Evolutionary conservation across 1,140 invertebrate genomes (phyloP), one percentile per base, ranked within the genome.

Genomic region (Brachionus rubens): DNA sequence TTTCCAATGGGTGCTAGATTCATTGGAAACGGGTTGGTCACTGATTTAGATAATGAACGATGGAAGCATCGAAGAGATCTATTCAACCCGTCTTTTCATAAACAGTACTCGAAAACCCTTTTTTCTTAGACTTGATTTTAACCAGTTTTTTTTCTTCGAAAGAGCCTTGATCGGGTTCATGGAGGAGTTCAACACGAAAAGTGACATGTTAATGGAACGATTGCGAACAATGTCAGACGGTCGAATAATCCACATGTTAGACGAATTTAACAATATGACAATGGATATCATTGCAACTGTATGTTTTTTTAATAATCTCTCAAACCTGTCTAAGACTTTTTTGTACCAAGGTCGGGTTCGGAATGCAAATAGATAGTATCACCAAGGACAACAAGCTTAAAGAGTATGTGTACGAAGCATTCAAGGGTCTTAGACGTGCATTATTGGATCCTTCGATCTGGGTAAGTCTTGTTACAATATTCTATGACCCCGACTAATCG

Each of bases 231-330:
- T 36, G 36, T 19, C 68, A 0, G 46, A 72, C 6, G 33, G 40
- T 2, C 5, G 50, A 24, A 33, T 36, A 1, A 19, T 72, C 28
- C 19, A 10, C 4, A 33, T 72, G 19, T 54, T 72, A 12, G 30
- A 48, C 43, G 68, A 72, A 28, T 47, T 48, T 5, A 72, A 72
- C 41, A 72, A 72, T 7, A 40, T 72, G 43, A 54, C 47, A 10
- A 50, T 72, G 68, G 68, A 72, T 40, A 33, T 72, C 1, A 72
- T 72, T n/a, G 46, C 68, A 40, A 16, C 28, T 10, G 68, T 72
- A 50, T 5, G 9, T 5, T 36, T 36, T 36, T 36, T 36, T 36
- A 5, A 5, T 36, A 36, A 5, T 5, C 3, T 5, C n/a, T n/a
- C 4, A 5, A 9, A 36, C 33, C 9, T 36, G n/a, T n/a, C n/a